phyloP scores from a whole-genome alignment of 2,797 vertebrate species.

The Avahi laniger region DNA sequence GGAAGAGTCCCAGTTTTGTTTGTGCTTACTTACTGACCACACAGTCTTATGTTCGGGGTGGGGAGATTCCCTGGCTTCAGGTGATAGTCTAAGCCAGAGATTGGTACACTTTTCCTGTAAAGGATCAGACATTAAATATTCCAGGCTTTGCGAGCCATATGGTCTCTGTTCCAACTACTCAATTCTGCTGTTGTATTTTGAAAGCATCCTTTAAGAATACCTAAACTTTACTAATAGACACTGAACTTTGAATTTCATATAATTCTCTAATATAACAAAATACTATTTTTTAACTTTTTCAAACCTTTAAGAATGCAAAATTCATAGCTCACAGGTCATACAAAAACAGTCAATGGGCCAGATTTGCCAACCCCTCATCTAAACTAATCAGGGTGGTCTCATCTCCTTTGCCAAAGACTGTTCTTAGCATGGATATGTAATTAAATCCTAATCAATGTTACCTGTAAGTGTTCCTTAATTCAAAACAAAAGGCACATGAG shows the following conservation, averaged over 20 bases:
- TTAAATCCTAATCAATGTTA: neutral
- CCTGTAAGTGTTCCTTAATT: neutral
- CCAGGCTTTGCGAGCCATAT: neutral
- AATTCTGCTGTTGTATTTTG: neutral
- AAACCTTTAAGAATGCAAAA: conserved; percentile 17
- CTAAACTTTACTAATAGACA: neutral
- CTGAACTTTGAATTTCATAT: neutral
- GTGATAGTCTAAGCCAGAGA: neutral
- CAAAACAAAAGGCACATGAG: neutral
- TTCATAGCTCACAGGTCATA: neutral
- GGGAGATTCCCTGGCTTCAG: neutral
- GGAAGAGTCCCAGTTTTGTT: neutral
- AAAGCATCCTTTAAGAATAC: neutral
- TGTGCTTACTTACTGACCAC: neutral
- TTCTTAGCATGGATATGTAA: neutral
- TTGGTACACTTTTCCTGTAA: neutral
- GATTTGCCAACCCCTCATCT: neutral
- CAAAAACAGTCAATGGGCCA: neutral
- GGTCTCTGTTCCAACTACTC: neutral
- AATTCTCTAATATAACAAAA: neutral
- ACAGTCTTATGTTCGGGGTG: neutral
- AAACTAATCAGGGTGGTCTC: neutral
- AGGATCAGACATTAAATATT: neutral
- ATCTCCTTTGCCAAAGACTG: conserved; percentile 14
- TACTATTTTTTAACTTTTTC: neutral